Base-by-base conservation (phyloP, 2,888 invertebrate genomes). In the Perithous albicinctus region DNA sequence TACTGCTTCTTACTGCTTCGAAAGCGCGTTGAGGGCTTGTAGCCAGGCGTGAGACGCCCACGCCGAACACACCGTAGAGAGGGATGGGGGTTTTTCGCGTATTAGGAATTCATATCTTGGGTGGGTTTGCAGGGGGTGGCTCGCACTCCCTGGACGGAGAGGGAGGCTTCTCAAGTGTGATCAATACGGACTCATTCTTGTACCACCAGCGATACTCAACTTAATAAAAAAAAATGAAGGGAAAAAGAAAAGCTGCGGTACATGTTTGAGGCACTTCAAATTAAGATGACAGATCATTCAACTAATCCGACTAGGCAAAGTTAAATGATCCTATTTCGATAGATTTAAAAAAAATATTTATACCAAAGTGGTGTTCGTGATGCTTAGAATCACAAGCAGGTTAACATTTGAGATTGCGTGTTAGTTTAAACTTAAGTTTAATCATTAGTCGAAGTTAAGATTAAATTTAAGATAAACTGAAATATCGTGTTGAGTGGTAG, bases 61-160 rank as follows among this genome's bases (percentile, higher is more conserved):
- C 61, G 61, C 66, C 74, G 73, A 70, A 78, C 63, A 67, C 70
- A 48, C 61, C 48, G 56, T 15, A 48, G 29, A 8, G 77, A 74
- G 80, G 82, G 84, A 77, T 74, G 82, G 78, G 80, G 61, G 66
- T 20, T 70, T 81, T 83, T 85, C 82, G 84, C 83, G 86, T 90
- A 91, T 91, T 90, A 90, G 89, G 90, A 90, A 91, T 91, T 91
- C 90, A 90, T 91, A 90, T 90, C 90, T 89, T 87, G 87, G 83
- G 86, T 77, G 74, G 79, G 75, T 80, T 79, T 80, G 79, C 76
- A 80, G 78, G 66, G 79, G 77, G 81, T 78, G 78, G 43, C 20
- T 23, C 70, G 51, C 46, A 66, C 59, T 51, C n/a, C n/a, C n/a
- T n/a, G n/a, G n/a, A n/a, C n/a, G 20, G 48, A 66, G 54, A 41